Evolutionary conservation across 2,113 vertebrate species (phyloP).

Genomic region (Coregonus clupeaformis): DNA sequence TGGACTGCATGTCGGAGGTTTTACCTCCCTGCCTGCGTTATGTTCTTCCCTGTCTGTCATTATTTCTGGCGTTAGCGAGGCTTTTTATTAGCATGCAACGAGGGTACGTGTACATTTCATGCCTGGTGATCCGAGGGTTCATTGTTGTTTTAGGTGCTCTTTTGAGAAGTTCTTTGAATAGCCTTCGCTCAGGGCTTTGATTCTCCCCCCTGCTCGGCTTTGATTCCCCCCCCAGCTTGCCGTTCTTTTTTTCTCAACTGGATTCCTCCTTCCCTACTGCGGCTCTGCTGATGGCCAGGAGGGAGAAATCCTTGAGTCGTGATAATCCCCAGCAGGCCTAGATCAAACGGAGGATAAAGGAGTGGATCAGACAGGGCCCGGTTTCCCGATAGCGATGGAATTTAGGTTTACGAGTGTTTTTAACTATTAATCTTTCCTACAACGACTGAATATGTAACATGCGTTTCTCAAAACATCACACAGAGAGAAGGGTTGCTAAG

Average conservation of each 20-base stretch:
- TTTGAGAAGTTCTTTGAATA: constrained; percentile 57
- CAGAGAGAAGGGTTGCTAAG: no score
- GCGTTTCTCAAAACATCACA: no score
- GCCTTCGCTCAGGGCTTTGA: constrained; percentile 52
- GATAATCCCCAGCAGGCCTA: constrained; percentile 63
- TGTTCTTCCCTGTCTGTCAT: constrained; percentile 11
- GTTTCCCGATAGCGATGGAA: no score
- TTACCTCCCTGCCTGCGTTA: constrained; percentile 25
- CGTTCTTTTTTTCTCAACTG: constrained; percentile 27
- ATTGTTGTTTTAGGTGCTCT: constrained; percentile 57
- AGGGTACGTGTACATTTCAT: constrained; percentile 30
- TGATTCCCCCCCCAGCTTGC: constrained; percentile 43
- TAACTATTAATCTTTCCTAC: no score
- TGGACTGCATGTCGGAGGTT: constrained; percentile 24
- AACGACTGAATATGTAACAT: no score
- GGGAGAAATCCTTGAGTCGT: constrained; percentile 63
- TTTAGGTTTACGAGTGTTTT: no score
- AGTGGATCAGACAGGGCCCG: constrained; percentile 38
- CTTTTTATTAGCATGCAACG: constrained; percentile 46
- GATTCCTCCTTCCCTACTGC: constrained; percentile 48
- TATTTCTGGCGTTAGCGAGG: constrained; percentile 34
- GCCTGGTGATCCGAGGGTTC: constrained; percentile 23
- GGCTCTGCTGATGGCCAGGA: constrained; percentile 45
- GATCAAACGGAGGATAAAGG: constrained; percentile 65
- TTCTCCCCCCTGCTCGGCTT: constrained; percentile 1